A percentile compares a stretch with the other conserved stretches of the same genome.
Conservation (phyloP, 2,797 vertebrate genomes). For the Notolabrus celidotus region DNA sequence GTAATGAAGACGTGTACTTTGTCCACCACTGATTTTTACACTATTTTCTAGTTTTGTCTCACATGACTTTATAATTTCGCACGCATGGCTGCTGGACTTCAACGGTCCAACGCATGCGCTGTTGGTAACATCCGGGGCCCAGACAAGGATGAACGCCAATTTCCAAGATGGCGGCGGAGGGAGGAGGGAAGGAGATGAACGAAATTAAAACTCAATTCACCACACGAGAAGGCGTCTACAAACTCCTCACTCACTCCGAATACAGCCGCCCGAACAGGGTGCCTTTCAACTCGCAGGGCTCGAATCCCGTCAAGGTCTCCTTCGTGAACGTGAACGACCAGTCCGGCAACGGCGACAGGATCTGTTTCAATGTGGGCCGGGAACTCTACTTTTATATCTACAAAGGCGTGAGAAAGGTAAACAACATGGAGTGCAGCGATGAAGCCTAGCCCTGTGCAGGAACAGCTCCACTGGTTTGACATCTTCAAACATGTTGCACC, state of each 20-base stretch:
- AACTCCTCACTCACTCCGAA: slow-evolving; percentile 98
- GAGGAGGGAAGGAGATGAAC: slow-evolving; percentile 99
- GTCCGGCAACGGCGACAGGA: slow-evolving; percentile 98
- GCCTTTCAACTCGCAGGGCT: slow-evolving; percentile 98
- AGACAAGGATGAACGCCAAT: slow-evolving; percentile 98
- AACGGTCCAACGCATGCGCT: slow-evolving; percentile 82
- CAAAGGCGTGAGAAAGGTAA: slow-evolving; percentile 98
- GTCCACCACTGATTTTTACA: no score
- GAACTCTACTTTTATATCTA: slow-evolving; percentile 99
- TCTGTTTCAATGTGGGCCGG: slow-evolving; percentile 99
- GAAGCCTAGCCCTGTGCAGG: background rate
- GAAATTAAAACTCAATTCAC: slow-evolving; percentile 99
- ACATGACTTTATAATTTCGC: slow-evolving; percentile 34
- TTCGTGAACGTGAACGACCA: slow-evolving; percentile 99
- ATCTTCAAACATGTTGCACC: background rate
- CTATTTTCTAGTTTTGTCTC: slow-evolving; percentile 4
- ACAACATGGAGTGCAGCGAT: slow-evolving; percentile 83
- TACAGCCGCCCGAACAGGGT: slow-evolving; percentile 99
- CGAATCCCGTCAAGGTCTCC: slow-evolving; percentile 97
- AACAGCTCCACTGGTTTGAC: slow-evolving; percentile 4
- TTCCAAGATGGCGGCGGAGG: slow-evolving; percentile 99
- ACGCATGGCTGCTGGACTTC: slow-evolving; percentile 44
- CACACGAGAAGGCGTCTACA: slow-evolving; percentile 98
- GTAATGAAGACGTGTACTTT: no score
- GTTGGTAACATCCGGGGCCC: slow-evolving; percentile 89